Conservation (phyloP, 92 coral and sea anemone genomes). For the Muricea muricata region DNA sequence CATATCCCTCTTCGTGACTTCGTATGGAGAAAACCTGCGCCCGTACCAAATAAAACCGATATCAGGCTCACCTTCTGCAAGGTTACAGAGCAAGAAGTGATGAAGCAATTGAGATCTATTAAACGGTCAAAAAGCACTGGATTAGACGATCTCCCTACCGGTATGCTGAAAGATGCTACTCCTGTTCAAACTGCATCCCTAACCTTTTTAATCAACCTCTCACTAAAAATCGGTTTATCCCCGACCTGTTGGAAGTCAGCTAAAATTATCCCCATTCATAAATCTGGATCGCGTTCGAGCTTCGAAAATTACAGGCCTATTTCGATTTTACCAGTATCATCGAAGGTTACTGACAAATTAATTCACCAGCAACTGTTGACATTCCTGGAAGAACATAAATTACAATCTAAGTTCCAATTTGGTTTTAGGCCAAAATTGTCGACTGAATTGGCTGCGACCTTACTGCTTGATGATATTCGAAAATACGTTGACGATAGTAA, state of each 20-base stretch:
- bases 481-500: neutral
- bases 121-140: neutral
- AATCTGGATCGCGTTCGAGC: slow-evolving; percentile 21
- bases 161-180: neutral
- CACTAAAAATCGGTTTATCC: slow-evolving; percentile 18
- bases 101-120: neutral
- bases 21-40: neutral
- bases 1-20: neutral
- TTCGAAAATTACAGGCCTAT: slow-evolving; percentile 13
- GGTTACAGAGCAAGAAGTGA: neutral
- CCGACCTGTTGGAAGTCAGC: slow-evolving; percentile 45
- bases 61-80: too few species aligned
- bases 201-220: slow-evolving; percentile 15
- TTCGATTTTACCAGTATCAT: too few species aligned
- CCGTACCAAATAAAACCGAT: too few species aligned
- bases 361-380: too few species aligned
- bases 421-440: too few species aligned
- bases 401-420: too few species aligned
- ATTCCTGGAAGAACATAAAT: too few species aligned
- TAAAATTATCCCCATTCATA: slow-evolving; percentile 31
- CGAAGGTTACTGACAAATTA: too few species aligned
- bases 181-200: neutral
- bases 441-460: too few species aligned
- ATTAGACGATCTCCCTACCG: neutral
- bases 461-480: too few species aligned